Evolutionary conservation across 2,888 invertebrate species (phyloP).

Genomic region (Neoitamus cyanurus): DNA sequence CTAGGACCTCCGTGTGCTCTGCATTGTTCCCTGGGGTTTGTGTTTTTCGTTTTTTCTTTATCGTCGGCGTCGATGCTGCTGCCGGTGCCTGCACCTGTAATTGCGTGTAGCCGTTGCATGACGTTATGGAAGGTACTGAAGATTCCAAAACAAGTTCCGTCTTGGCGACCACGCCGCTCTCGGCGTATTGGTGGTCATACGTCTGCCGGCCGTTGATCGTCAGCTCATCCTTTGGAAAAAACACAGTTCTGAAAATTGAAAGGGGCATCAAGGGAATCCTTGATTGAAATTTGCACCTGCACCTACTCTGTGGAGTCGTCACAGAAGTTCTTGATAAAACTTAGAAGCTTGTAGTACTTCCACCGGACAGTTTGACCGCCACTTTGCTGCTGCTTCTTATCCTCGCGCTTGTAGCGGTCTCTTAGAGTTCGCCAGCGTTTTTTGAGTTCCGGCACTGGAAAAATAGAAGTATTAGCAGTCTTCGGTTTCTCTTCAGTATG

Average conservation of each 20-base stretch:
- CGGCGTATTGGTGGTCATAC: background rate
- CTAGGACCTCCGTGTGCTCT: background rate
- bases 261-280: background rate
- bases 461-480: background rate
- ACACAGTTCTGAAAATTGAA: background rate
- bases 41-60: background rate
- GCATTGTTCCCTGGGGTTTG: background rate
- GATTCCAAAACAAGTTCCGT: background rate
- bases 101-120: background rate
- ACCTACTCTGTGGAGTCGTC: background rate
- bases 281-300: background rate
- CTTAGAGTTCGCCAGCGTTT: conserved; percentile 22
- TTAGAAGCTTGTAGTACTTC: background rate
- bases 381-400: background rate
- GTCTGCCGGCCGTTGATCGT: background rate
- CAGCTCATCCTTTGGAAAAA: background rate
- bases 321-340: background rate
- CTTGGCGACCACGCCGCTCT: background rate
- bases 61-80: background rate
- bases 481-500: background rate
- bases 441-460: conserved; percentile 12
- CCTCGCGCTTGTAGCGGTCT: conserved; percentile 11
- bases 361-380: background rate
- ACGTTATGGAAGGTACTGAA: background rate
- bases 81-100: background rate